These are phyloP conservation scores for Cerastoderma edule DNA, from an alignment of 2,888 invertebrate genomes.

Conservation along the genomic window DNA sequence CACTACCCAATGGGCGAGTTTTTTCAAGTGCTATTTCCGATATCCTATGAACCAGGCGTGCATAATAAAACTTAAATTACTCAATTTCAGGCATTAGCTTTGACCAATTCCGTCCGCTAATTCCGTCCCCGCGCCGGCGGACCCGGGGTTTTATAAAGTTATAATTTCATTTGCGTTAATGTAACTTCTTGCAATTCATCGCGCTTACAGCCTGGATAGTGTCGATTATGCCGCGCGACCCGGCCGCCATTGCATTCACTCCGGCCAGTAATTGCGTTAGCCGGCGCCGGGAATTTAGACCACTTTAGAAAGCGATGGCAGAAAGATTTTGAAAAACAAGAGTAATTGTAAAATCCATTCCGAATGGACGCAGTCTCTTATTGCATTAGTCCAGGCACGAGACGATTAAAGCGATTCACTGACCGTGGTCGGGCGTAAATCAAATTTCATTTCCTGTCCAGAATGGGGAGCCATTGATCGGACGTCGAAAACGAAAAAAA, in stretches of 20 bases:
- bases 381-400: slow-evolving; percentile 52
- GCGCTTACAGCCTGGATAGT: slow-evolving; percentile 49
- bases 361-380: slow-evolving; percentile 41
- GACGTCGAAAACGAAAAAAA: no score
- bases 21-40: no score
- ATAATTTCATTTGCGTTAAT: slow-evolving; percentile 59
- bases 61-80: slow-evolving; percentile 28
- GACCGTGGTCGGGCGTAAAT: slow-evolving; percentile 58
- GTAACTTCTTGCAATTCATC: slow-evolving; percentile 59
- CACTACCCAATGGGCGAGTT: no score
- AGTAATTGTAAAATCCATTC: slow-evolving; percentile 62
- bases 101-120: slow-evolving; percentile 26
- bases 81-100: slow-evolving; percentile 19
- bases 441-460: slow-evolving; percentile 57
- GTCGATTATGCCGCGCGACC: slow-evolving; percentile 39
- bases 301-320: slow-evolving; percentile 59
- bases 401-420: slow-evolving; percentile 33
- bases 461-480: slow-evolving; percentile 53
- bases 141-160: slow-evolving; percentile 57
- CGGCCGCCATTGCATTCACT: slow-evolving; percentile 38
- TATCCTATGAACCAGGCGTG: slow-evolving; percentile 16
- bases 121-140: slow-evolving; percentile 23
- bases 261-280: slow-evolving; percentile 49
- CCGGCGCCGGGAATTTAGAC: slow-evolving; percentile 57
- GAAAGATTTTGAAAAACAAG: slow-evolving; percentile 62